Evolutionary conservation across 2,113 vertebrate species (phyloP), one percentile per base, ranked within the genome.

Genomic region (Burhinus bistriatus): DNA sequence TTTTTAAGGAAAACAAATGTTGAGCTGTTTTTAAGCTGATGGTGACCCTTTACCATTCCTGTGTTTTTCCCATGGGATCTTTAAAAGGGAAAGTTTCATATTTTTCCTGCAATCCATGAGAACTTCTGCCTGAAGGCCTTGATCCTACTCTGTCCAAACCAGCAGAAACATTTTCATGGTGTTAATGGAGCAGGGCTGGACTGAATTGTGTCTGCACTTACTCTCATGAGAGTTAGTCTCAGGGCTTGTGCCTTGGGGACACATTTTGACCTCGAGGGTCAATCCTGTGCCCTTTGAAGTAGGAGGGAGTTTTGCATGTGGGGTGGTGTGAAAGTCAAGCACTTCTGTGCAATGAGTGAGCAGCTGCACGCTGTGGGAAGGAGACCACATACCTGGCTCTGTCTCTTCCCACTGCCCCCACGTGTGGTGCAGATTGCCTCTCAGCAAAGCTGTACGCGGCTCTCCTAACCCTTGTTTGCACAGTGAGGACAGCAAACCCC

Each of bases 1-100:
- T 97, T 95, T 96, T 89, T 95, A 96, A 95, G 64, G 84, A 89
- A 97, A 96, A 96, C 89, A 97, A 96, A 95, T 73, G 59, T 91
- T 66, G 83, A 91, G 93, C 84, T 93, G 91, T 86, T 94, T 87
- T 95, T 92, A 95, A 88, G 75, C 87, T 91, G 81, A 71, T 69
- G 66, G 54, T 91, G 71, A 97, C 71, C 89, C 82, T 80, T 94
- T 47, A 94, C 84, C 45, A 66, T 87, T 89, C 68, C 55, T 85
- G 25, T 95, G 65, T 64, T 91, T 95, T 96, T 96, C 94, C 87
- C 82, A 64, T 80, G 93, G 64, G 85, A 80, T 80, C 59, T 88
- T 92, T 93, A 91, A 96, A 84, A 86, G 91, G 58, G 57, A 77
- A 80, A 79, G 75, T 83, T 95, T 91, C 25, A 8, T 85, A 30